phyloP scores from a whole-genome alignment of 92 coral and sea anemone species.

The Parazoanthus swiftii region DNA sequence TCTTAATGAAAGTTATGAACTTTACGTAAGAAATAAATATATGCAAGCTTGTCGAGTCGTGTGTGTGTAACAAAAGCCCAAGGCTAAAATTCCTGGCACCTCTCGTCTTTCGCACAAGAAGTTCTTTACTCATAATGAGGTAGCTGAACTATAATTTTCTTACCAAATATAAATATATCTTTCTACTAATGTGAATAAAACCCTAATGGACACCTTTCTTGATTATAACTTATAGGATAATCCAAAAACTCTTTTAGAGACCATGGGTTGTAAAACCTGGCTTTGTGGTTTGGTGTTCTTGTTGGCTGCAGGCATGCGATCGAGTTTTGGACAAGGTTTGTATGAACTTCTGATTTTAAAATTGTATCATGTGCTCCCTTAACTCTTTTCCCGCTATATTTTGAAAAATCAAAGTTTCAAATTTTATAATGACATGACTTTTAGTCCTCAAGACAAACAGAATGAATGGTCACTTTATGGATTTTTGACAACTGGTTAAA shows the following conservation, averaged over 20 bases:
- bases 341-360: neutral
- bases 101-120: neutral
- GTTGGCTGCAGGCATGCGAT: neutral
- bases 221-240: neutral
- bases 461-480: no score
- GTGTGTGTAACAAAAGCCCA: neutral
- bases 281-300: neutral
- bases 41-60: neutral
- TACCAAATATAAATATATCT: neutral
- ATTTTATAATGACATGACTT: no score
- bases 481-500: no score
- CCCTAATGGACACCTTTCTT: neutral
- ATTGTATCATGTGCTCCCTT: neutral
- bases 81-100: neutral
- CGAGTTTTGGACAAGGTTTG: constrained; percentile 33
- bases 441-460: no score
- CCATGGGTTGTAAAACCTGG: constrained; percentile 14
- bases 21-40: neutral
- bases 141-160: neutral
- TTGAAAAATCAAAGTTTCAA: no score
- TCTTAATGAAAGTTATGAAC: neutral
- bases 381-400: neutral
- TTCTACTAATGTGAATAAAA: neutral
- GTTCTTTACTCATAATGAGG: neutral
- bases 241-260: neutral